These are phyloP conservation scores for Drosophila orena DNA, from an alignment of 1,140 invertebrate species.

Conservation along the genomic window DNA sequence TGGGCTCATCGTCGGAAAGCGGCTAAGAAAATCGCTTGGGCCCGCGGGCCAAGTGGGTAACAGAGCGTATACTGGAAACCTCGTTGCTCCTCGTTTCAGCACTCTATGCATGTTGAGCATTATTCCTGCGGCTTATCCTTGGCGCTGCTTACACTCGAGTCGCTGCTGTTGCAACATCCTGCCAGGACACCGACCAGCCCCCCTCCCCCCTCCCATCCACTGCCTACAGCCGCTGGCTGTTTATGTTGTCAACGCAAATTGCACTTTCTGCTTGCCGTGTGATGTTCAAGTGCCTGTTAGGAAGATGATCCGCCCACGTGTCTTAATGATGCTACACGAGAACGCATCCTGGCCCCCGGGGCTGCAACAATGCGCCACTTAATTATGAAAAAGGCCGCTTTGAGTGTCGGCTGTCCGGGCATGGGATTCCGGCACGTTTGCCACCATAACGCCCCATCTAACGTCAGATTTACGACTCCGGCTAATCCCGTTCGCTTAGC, in stretches of 20 bases:
- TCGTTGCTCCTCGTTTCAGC: conserved; percentile 8
- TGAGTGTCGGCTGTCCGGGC: conserved; percentile 36
- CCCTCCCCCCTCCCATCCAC: background rate
- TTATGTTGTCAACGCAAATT: conserved; percentile 73
- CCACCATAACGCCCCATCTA: conserved; percentile 52
- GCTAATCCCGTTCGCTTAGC: conserved; percentile 72
- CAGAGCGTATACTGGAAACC: conserved; percentile 37
- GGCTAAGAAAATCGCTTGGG: conserved; percentile 53
- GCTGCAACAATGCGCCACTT: conserved; percentile 65
- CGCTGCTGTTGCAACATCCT: conserved; percentile 17
- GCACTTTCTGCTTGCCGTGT: conserved; percentile 71
- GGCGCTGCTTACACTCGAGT: conserved; percentile 42
- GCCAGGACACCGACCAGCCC: background rate
- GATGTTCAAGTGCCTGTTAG: conserved; percentile 80
- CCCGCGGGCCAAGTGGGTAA: conserved; percentile 50
- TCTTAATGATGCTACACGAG: conserved; percentile 75
- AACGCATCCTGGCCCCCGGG: conserved; percentile 1
- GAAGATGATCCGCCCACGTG: conserved; percentile 66
- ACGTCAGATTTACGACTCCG: conserved; percentile 57
- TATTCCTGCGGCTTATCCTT: conserved; percentile 50
- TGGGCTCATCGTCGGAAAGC: conserved; percentile 45
- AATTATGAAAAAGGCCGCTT: conserved; percentile 75
- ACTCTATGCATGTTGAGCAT: conserved; percentile 40
- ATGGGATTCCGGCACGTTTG: conserved; percentile 5
- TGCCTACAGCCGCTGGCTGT: conserved; percentile 16